A percentile compares a stretch with the other conserved stretches of the same genome.
These are phyloP conservation scores for Ianthella basta DNA, from an alignment of 37 sponge, comb jelly and placozoan genomes.

Conservation along the genomic window DNA sequence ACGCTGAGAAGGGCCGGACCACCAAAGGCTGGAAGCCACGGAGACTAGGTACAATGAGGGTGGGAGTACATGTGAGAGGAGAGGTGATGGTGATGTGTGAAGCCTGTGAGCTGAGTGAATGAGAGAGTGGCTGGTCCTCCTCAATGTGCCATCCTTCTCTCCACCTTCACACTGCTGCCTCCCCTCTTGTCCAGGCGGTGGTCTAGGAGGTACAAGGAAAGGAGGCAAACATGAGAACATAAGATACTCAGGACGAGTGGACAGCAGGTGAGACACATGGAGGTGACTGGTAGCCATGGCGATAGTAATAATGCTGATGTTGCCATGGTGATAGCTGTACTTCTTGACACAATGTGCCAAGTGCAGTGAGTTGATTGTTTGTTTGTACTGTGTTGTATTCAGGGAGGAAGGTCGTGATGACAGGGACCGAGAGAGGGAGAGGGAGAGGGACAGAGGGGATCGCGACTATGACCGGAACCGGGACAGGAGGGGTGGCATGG, in stretches of 20 bases:
- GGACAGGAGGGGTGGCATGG: constrained; percentile 35
- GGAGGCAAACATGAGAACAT: constrained; percentile 88
- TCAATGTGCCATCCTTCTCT: background rate
- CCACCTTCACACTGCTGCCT: background rate
- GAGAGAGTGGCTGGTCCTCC: background rate
- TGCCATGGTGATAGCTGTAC: background rate
- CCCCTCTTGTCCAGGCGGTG: constrained; percentile 75
- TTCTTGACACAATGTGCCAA: background rate
- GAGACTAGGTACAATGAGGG: constrained; percentile 71
- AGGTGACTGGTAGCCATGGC: too few relatives aligned
- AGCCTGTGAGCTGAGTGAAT: background rate
- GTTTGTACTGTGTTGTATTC: background rate
- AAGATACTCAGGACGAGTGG: constrained; percentile 97
- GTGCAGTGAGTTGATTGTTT: background rate
- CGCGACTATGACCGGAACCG: constrained; percentile 40
- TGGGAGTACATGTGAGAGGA: background rate
- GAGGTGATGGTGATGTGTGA: background rate
- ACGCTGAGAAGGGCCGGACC: constrained; percentile 94
- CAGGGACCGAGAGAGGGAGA: constrained; percentile 48
- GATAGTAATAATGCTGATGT: too few relatives aligned
- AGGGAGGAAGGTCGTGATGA: constrained; percentile 6
- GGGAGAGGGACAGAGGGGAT: constrained; percentile 44
- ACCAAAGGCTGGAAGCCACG: constrained; percentile 95
- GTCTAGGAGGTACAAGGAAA: constrained; percentile 90
- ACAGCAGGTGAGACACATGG: constrained; percentile 85